Base-by-base conservation (phyloP, 2,888 invertebrate genomes). In the Itoplectis maculator region DNA sequence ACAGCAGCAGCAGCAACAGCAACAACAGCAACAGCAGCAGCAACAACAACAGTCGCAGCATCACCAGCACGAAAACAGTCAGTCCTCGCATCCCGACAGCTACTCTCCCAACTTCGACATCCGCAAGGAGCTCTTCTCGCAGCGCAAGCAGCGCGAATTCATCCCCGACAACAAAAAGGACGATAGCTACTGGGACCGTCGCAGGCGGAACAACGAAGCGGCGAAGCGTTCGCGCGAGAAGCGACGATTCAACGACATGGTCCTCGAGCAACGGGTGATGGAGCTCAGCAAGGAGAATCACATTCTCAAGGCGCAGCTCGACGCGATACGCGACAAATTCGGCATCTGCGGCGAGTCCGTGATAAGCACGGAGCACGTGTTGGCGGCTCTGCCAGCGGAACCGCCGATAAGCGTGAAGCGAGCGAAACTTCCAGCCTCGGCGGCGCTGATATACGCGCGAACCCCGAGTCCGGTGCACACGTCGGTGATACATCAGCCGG, bases 141-240 rank as follows among this genome's bases (percentile, higher is more conserved):
- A 97, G 90, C 95, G 98, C 89, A 99, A 99, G 92, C 98, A 98
- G 91, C 95, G 99, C 13, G 98, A 99, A 93, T 99, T 99, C 93
- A 99, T 98, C 84, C 99, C 99, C 0, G 99, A 99, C 92, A 97
- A 96, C 93, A 98, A 98, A 93, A 99, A 99, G 92, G 99, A 99
- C 91, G 98, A 98, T 89, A 97, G 97, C 90, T 99, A 99, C 93
- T 99, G 99, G 99, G 98, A 99, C 93, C 95, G 99, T 78, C 95
- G 99, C 78, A 95, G 99, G 84, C 95, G 99, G 81, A 99, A 99
- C 93, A 99, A 99, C 93, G 99, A 99, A 93, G 99, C 99, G 0
- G 99, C 99, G 78, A 98, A 99, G 92, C 94, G 98, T 59, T 98
- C 98, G 6, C 95, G 99, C n/a, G 99, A 99, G 93, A 99, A 99